A percentile compares a stretch with the other conserved stretches of the same genome.
phyloP scores from a whole-genome alignment of 2,797 vertebrate genomes.

The Urosaurus nigricauda region DNA sequence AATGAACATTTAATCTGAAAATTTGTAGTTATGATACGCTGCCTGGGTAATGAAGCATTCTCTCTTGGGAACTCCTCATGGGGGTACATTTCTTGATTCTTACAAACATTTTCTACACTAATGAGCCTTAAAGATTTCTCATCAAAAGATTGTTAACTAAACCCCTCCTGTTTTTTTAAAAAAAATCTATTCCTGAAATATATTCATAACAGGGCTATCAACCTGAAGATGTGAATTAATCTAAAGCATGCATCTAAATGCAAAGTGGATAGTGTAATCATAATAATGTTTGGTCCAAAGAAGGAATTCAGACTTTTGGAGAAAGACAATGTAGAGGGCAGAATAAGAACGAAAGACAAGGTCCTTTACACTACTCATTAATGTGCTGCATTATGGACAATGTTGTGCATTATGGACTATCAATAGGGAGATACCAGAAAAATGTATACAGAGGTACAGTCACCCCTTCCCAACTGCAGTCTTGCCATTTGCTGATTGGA shows the following conservation, averaged over 20 bases:
- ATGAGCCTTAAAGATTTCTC: neutral
- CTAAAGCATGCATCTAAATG: neutral
- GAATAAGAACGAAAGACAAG: neutral
- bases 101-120: slow-evolving; percentile 34
- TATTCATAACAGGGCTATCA: slow-evolving; percentile 19
- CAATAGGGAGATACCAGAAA: no score
- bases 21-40: neutral
- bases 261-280: neutral
- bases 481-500: no score
- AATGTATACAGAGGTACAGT: no score
- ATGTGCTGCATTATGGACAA: no score
- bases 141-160: slow-evolving; percentile 8
- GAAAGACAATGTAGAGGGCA: neutral
- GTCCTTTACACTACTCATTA: no score
- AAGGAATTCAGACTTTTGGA: neutral
- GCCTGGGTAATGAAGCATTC: slow-evolving; percentile 25
- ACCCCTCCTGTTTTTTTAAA: neutral
- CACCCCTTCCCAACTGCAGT: no score
- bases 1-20: slow-evolving; percentile 29
- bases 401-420: no score
- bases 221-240: neutral
- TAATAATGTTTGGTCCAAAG: neutral
- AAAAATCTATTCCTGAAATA: neutral
- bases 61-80: neutral
- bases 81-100: slow-evolving; percentile 23